phyloP scores from a whole-genome alignment of 1,140 invertebrate species.

The Ericerus pela region DNA sequence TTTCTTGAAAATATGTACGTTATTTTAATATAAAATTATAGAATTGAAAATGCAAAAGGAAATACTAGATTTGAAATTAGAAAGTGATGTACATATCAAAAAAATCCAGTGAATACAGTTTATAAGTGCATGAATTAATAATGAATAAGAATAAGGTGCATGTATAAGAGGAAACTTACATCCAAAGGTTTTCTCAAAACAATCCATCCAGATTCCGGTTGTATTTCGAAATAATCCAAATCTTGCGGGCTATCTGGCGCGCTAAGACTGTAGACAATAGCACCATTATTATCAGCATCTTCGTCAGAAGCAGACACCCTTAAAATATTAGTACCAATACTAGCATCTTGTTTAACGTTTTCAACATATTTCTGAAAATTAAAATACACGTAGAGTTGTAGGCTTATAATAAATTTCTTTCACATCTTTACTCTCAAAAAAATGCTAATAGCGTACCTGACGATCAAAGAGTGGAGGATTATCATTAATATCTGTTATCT shows the following conservation, averaged over 20 bases:
- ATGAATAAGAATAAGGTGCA: too few relatives aligned
- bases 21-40: too few relatives aligned
- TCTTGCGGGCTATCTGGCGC: slow-evolving; percentile 69
- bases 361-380: slow-evolving; percentile 77
- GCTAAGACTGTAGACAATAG: slow-evolving; percentile 79
- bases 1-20: too few relatives aligned
- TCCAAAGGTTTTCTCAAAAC: slow-evolving; percentile 82
- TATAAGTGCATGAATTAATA: too few relatives aligned
- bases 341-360: slow-evolving; percentile 91
- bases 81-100: too few relatives aligned
- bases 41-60: too few relatives aligned
- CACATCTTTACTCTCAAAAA: too few relatives aligned
- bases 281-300: slow-evolving; percentile 89
- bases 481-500: slow-evolving; percentile 89
- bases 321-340: slow-evolving; percentile 84
- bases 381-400: neutral
- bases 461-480: slow-evolving; percentile 87
- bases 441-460: too few relatives aligned
- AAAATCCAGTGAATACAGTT: too few relatives aligned
- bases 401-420: too few relatives aligned
- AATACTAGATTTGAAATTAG: too few relatives aligned
- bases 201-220: slow-evolving; percentile 91
- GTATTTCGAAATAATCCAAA: slow-evolving; percentile 87
- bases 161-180: slow-evolving; percentile 82
- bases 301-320: slow-evolving; percentile 87